Percentiles rank a stretch among this genome's conserved stretches.
These are phyloP conservation scores for Melieria crassipennis DNA, from an alignment of 2,888 invertebrate species.

Conservation along the genomic window DNA sequence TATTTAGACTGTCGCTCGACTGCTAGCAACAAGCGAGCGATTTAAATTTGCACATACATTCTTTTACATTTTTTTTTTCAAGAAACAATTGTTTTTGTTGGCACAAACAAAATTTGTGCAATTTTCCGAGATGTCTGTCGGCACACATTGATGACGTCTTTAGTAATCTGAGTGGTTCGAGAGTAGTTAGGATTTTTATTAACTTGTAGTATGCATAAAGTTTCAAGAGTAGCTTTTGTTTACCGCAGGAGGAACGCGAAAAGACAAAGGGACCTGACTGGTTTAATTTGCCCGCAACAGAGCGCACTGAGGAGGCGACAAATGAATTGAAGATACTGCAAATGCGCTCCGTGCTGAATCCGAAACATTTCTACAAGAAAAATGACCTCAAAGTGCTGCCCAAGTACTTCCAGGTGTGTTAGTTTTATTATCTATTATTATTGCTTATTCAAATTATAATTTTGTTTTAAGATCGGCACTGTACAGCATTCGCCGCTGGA, in stretches of 20 bases:
- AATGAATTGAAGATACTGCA: constrained; percentile 89
- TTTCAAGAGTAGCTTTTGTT: not conserved
- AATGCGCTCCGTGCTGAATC: constrained; percentile 92
- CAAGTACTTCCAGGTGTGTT: constrained; percentile 88
- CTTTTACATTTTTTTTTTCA: constrained; percentile 28
- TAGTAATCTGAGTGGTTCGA: constrained; percentile 64
- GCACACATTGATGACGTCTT: constrained; percentile 64
- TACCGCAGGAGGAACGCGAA: constrained; percentile 73
- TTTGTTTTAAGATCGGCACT: constrained; percentile 73
- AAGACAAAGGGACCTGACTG: constrained; percentile 88
- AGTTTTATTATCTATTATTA: constrained; percentile 4
- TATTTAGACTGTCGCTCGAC: constrained; percentile 55
- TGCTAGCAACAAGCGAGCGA: constrained; percentile 44
- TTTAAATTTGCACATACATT: constrained; percentile 52
- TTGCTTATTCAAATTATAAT: constrained; percentile 29
- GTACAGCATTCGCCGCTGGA: constrained; percentile 88
- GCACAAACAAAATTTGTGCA: constrained; percentile 37
- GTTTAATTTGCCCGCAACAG: constrained; percentile 90
- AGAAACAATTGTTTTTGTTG: constrained; percentile 47
- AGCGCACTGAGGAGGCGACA: constrained; percentile 87
- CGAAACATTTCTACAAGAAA: constrained; percentile 94
- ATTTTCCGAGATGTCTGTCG: constrained; percentile 47
- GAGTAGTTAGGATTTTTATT: not conserved
- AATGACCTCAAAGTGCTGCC: constrained; percentile 87
- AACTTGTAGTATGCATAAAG: not conserved